Evolutionary conservation across 30 jellyfish, hydroid and myxozoan species (phyloP), one percentile per base, ranked within the genome.

Genomic region (Catostylus mosaicus): DNA sequence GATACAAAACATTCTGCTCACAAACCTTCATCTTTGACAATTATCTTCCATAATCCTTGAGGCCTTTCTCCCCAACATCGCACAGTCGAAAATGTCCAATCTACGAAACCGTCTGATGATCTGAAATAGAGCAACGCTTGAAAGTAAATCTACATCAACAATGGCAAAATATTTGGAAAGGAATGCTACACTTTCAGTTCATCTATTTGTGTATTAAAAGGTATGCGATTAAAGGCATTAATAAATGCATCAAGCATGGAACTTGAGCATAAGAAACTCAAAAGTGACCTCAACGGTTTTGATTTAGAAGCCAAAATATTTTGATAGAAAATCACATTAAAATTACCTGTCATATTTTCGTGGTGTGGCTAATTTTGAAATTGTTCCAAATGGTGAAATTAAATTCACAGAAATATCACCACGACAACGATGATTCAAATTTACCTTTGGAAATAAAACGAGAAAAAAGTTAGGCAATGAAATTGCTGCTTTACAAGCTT

Each of bases 41-140:
- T 68, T 0, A 93, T 34, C 75, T 60, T 88, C 99, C 99, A 93
- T 4, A 68, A 65, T 29, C 99, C 99, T 12, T 76, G 95, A 1
- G 99, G 99, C 9, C 87, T 30, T 60, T 93, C 99, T 18, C 99
- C 99, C 99, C 99, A 93, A 66, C 90, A 93, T 35, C 99, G 93
- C 7, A 93, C 99, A 43, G 99, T 88, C 31, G 99, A 93, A 68
- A 93, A 93, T 30, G 99, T 93, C 99, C 99, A 93, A 69, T 93
- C 99, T 11, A 34, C 47, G 73, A 93, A 93, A 16, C 99, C 99
- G 45, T 93, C 99, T 1, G 86, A 31, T 6, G 99, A 93, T 66
- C 99, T 93, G 62, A 11, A 74, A 50, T 16, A 30, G 62, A 30
- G 65, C 20, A 26, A 34, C 26, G 27, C 43, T 20, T 30, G 20